Evolutionary conservation across 2,797 vertebrate species (phyloP).

Genomic region (Micropoecilia bifurca): DNA sequence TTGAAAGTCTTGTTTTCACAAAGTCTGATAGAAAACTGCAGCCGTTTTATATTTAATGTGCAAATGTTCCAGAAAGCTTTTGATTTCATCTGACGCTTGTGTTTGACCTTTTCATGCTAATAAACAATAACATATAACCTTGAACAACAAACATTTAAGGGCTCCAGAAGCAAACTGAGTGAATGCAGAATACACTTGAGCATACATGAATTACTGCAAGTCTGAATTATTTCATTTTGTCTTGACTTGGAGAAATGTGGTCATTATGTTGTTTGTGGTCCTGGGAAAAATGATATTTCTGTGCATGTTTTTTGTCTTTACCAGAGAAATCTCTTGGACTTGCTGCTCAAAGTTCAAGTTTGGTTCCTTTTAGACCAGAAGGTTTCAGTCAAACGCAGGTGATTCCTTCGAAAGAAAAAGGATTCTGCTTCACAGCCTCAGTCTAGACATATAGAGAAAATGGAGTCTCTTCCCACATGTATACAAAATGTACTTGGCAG

Average conservation of each 20-base stretch:
- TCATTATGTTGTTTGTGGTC: not conserved
- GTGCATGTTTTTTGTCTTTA: not conserved
- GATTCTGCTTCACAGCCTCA: not conserved
- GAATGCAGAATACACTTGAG: not conserved
- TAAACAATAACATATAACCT: conserved; percentile 36
- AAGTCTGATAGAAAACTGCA: not conserved
- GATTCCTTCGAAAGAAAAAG: not conserved
- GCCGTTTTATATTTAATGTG: not conserved
- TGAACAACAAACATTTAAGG: conserved; percentile 32
- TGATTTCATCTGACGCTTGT: not conserved
- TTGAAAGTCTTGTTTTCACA: not conserved
- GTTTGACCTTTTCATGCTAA: conserved; percentile 24
- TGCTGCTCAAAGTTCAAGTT: not conserved
- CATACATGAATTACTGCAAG: not conserved
- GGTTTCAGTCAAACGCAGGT: not conserved
- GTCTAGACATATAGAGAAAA: not conserved
- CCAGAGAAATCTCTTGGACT: not conserved
- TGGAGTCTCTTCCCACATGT: not conserved
- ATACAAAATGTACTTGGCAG: not conserved
- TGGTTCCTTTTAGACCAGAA: not conserved
- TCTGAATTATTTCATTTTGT: conserved; percentile 13
- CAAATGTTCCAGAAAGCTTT: conserved; percentile 19
- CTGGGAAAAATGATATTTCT: not conserved
- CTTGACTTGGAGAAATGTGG: not conserved
- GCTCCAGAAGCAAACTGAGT: conserved; percentile 32